Evolutionary conservation across 1,140 invertebrate species (phyloP), one percentile per base, ranked within the genome.

Genomic region (Drosophila ironensis): DNA sequence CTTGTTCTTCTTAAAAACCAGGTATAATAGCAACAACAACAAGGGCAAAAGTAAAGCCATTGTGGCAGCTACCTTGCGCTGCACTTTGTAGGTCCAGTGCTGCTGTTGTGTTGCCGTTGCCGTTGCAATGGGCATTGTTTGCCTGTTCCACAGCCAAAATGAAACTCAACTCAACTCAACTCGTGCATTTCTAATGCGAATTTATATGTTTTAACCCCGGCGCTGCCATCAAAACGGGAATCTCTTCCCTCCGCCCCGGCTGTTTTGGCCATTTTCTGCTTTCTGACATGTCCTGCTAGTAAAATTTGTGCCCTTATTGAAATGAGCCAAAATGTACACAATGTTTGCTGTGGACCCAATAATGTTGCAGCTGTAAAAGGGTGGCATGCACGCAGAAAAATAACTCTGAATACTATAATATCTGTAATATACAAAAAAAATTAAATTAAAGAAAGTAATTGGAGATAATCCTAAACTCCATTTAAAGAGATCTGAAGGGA

Each of bases 151-250:
- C 66, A 80, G 61, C 72, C 80, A 86, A 80, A 86, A 86, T 80
- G 80, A 87, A 86, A 86, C 74, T 87, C 52, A 82, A 87, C 67
- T 87, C 52, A 82, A 87, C 67, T 87, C 82, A 87, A 87, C 84
- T 87, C 82, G 82, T 87, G 82, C 82, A 87, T 87, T 87, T 77
- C 75, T 87, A 87, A 87, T 87, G 84, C 82, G 70, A 87, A 69
- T 87, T 87, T 84, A 82, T 87, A 77, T 74, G 73, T 70, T 86
- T 72, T 72, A 72, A 45, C 70, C 57, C 57, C 54, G 51, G 7
- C 56, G 56, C 51, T 53, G 42, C 50, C 44, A 63, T 54, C 64
- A 66, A 66, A 67, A 44, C 17, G 16, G 48, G 41, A 45, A 68
- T 28, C 41, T 50, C 20, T 25, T 24, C 4, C 30, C 30, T 33